Percentiles rank a stretch among this genome's conserved stretches.
phyloP scores from a whole-genome alignment of 1,140 invertebrate species.

The Zaprionus tsacasi region DNA sequence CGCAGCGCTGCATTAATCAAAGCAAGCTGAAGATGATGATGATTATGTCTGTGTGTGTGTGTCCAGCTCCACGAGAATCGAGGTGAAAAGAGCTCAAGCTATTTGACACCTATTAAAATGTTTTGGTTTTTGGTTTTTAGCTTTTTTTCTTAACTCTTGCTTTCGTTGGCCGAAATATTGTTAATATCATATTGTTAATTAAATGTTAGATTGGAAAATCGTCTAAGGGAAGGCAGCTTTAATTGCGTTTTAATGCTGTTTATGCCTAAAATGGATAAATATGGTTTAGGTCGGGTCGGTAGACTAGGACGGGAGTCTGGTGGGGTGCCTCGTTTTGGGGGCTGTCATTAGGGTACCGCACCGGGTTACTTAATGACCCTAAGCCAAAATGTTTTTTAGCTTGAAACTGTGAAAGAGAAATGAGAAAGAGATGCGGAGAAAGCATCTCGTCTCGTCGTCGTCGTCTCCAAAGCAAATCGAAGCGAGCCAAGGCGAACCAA shows the following conservation, averaged over 20 bases:
- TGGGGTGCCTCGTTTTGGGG: slow-evolving; percentile 10
- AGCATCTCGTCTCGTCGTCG: slow-evolving; percentile 55
- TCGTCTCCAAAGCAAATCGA: slow-evolving; percentile 16
- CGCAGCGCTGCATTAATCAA: slow-evolving; percentile 62
- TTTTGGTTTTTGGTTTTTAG: slow-evolving; percentile 39
- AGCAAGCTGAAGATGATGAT: slow-evolving; percentile 35
- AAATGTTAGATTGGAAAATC: slow-evolving; percentile 51
- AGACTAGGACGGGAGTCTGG: neutral
- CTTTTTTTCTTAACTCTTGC: slow-evolving; percentile 49
- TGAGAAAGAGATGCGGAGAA: slow-evolving; percentile 74
- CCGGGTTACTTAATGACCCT: slow-evolving; percentile 76
- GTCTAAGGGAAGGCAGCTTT: slow-evolving; percentile 31
- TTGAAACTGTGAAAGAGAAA: slow-evolving; percentile 78
- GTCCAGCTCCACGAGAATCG: slow-evolving; percentile 19
- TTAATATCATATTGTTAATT: slow-evolving; percentile 64
- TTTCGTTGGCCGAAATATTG: slow-evolving; percentile 54
- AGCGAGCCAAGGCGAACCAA: slow-evolving; percentile 45
- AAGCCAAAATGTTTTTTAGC: slow-evolving; percentile 49
- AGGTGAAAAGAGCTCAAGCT: slow-evolving; percentile 57
- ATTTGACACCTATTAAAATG: slow-evolving; percentile 70
- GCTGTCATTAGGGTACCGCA: slow-evolving; percentile 51
- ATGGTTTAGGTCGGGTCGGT: slow-evolving; percentile 1
- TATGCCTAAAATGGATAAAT: slow-evolving; percentile 46
- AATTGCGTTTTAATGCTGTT: slow-evolving; percentile 76
- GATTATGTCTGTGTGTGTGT: slow-evolving; percentile 6